phyloP scores from a whole-genome alignment of 1,140 invertebrate genomes.

The Drosophila ananassae region DNA sequence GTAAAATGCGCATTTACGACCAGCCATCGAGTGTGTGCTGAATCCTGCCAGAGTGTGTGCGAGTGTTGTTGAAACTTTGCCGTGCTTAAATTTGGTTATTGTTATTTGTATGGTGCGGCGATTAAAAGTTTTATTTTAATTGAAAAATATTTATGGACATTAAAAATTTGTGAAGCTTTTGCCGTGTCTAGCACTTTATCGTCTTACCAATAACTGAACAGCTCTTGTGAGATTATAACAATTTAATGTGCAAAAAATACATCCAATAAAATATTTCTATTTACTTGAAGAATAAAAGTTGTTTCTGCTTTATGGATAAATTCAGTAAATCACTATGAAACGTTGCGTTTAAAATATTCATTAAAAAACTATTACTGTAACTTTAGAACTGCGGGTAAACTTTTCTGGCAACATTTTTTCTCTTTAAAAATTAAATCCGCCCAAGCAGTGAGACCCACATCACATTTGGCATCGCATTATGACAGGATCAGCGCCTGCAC shows the following conservation, averaged over 20 bases:
- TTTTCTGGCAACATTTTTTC: not conserved
- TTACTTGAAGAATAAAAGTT: no score
- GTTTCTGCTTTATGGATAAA: no score
- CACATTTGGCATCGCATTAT: constrained; percentile 62
- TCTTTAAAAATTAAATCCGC: constrained; percentile 10
- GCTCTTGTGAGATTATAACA: not conserved
- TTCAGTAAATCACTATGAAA: no score
- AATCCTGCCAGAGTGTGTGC: not conserved
- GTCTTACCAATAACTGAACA: constrained; percentile 20
- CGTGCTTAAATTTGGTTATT: constrained; percentile 52
- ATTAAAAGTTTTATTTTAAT: constrained; percentile 61
- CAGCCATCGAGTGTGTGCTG: constrained; percentile 2
- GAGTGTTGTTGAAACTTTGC: constrained; percentile 41
- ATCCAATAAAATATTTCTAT: not conserved
- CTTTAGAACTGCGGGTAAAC: no score
- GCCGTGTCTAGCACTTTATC: not conserved
- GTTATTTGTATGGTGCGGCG: constrained; percentile 44
- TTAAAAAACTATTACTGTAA: no score
- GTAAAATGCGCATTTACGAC: constrained; percentile 58
- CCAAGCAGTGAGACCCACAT: constrained; percentile 51
- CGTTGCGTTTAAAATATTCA: no score
- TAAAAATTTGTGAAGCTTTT: constrained; percentile 28
- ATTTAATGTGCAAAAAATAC: not conserved
- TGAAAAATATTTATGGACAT: constrained; percentile 52
- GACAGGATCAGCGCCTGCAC: constrained; percentile 60